These are phyloP conservation scores for Sclerodermus sp. DNA, from an alignment of 2,888 invertebrate species.

Conservation along the genomic window DNA sequence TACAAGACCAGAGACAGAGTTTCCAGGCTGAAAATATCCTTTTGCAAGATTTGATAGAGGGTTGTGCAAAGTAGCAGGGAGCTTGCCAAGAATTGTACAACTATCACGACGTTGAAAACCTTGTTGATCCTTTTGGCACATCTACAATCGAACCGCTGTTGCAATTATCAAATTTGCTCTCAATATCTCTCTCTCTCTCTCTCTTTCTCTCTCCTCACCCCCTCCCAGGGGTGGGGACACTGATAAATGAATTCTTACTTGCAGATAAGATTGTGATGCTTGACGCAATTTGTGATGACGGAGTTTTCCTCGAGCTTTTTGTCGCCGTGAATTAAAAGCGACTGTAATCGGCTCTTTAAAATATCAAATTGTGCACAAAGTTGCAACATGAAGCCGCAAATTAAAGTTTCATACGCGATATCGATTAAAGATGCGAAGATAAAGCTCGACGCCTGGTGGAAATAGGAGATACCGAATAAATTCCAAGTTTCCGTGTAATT, in stretches of 20 bases:
- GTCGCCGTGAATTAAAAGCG: background rate
- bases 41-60: constrained; percentile 1
- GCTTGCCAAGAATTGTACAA: constrained; percentile 14
- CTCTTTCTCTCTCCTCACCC: too few species aligned
- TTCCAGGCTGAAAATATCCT: background rate
- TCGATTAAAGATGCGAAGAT: constrained; percentile 25
- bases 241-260: too few species aligned
- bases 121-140: constrained; percentile 7
- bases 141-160: constrained; percentile 4
- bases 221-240: too few species aligned
- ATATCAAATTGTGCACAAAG: background rate
- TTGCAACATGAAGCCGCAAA: constrained; percentile 34
- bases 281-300: background rate
- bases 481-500: background rate
- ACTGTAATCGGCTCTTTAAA: background rate
- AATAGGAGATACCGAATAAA: constrained; percentile 9
- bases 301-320: too few species aligned
- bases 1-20: constrained; percentile 8
- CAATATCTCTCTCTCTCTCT: too few species aligned
- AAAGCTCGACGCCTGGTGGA: constrained; percentile 16
- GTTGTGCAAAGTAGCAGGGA: constrained; percentile 8
- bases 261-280: background rate
- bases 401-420: constrained; percentile 33
- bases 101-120: constrained; percentile 1
- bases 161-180: too few species aligned